Evolutionary conservation across 2,888 invertebrate genomes (phyloP).

Genomic region (Sarcophaga carnaria): DNA sequence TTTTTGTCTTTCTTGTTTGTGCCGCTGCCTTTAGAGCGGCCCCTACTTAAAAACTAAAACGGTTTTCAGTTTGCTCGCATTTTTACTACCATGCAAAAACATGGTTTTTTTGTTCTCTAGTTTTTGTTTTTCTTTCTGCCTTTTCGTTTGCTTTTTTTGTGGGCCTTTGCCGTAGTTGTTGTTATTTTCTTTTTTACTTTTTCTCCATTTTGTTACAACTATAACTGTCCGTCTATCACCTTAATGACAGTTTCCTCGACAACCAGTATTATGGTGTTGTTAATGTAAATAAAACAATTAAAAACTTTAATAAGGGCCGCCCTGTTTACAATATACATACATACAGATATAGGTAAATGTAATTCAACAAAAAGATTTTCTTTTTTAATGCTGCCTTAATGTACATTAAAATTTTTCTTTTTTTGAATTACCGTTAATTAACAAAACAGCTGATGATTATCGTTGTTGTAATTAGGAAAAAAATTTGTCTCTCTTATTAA

Average conservation of each 20-base stretch:
- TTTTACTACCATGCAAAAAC: conserved; percentile 28
- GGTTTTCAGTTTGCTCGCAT: conserved; percentile 22
- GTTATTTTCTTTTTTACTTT: conserved; percentile 11
- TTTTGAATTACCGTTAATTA: conserved; percentile 10
- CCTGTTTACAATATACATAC: neutral
- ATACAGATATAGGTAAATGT: neutral
- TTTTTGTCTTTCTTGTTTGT: conserved; percentile 11
- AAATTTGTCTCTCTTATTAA: too few relatives aligned
- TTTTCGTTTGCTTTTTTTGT: neutral
- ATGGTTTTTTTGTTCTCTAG: conserved; percentile 23
- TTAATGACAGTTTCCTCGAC: conserved; percentile 63
- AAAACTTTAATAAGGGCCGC: conserved; percentile 21
- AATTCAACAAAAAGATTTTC: neutral
- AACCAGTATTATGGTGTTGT: conserved; percentile 47
- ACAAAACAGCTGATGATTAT: conserved; percentile 16
- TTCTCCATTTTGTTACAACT: conserved; percentile 56
- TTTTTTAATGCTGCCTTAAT: neutral
- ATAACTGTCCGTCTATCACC: conserved; percentile 36
- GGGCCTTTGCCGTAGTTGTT: neutral
- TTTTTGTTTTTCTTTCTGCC: conserved; percentile 32
- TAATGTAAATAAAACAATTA: conserved; percentile 52
- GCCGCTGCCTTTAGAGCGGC: conserved; percentile 45
- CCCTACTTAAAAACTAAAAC: conserved; percentile 44
- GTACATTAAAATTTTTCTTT: neutral
- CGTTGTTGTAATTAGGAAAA: too few relatives aligned